A percentile compares a stretch with the other conserved stretches of the same genome.
phyloP scores from a whole-genome alignment of 2,113 vertebrate genomes.

The Numida meleagris region DNA sequence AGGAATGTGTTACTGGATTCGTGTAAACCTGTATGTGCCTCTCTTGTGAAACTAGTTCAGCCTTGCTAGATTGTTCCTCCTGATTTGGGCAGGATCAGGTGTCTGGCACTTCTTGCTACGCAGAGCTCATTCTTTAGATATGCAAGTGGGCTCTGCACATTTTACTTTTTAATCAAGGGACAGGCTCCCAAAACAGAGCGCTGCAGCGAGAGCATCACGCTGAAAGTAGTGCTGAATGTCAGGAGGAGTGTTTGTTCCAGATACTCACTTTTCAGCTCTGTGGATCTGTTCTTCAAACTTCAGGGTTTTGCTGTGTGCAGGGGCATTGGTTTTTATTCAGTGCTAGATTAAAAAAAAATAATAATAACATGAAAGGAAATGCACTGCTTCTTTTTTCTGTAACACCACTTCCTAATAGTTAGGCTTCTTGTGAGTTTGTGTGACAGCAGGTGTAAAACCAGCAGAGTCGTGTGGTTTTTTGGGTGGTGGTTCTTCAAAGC shows the following conservation, averaged over 20 bases:
- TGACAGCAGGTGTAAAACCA: not conserved
- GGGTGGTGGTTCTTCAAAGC: not conserved
- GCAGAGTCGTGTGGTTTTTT: too few species aligned
- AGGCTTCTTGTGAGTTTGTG: not conserved
- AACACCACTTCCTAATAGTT: not conserved
- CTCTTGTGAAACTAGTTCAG: not conserved
- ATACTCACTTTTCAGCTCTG: not conserved
- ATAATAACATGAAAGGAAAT: not conserved
- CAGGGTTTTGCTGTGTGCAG: not conserved
- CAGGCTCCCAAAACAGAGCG: not conserved
- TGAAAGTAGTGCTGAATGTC: not conserved
- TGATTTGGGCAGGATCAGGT: slow-evolving; percentile 24
- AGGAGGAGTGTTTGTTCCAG: not conserved
- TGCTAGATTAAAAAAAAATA: not conserved
- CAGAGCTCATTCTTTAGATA: slow-evolving; percentile 10
- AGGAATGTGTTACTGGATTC: not conserved
- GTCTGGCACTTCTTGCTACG: not conserved
- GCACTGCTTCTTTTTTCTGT: not conserved
- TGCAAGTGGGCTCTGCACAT: not conserved
- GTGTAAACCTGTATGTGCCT: not conserved
- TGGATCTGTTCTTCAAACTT: not conserved
- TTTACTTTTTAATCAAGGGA: slow-evolving; percentile 20
- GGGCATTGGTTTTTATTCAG: not conserved
- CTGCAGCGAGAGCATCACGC: not conserved
- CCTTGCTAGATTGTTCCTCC: slow-evolving; percentile 23